Conservation (phyloP, 2,113 vertebrate species). For the Syngnathoides biaculeatus region DNA sequence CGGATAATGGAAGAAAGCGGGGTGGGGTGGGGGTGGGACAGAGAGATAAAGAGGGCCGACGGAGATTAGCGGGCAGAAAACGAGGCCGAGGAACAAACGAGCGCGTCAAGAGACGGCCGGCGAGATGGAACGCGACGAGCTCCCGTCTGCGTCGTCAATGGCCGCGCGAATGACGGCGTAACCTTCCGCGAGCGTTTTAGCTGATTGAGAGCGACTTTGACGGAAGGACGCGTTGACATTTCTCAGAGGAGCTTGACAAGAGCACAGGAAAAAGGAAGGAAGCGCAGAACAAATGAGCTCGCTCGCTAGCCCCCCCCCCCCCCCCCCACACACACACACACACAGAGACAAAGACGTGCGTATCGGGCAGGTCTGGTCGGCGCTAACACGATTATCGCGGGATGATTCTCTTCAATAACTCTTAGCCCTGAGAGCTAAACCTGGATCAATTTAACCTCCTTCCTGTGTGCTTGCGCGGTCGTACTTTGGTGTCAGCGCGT, state of each 20-base stretch:
- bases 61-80: slow-evolving; percentile 58
- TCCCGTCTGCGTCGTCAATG: slow-evolving; percentile 52
- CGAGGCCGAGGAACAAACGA: slow-evolving; percentile 56
- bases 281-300: slow-evolving; percentile 58
- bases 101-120: slow-evolving; percentile 63
- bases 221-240: slow-evolving; percentile 71
- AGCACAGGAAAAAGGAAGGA: slow-evolving; percentile 60
- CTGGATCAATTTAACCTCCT: slow-evolving; percentile 76
- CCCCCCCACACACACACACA: slow-evolving; percentile 8
- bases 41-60: slow-evolving; percentile 51
- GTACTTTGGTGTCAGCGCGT: slow-evolving; percentile 17
- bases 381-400: slow-evolving; percentile 76
- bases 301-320: too few relatives aligned
- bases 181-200: slow-evolving; percentile 63
- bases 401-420: slow-evolving; percentile 80
- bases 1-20: slow-evolving; percentile 19
- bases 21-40: slow-evolving; percentile 28
- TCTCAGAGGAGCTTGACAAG: slow-evolving; percentile 64
- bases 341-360: slow-evolving; percentile 33
- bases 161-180: slow-evolving; percentile 67
- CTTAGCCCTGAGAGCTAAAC: slow-evolving; percentile 78
- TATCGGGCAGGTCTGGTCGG: slow-evolving; percentile 70
- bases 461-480: slow-evolving; percentile 56
- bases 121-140: slow-evolving; percentile 67
- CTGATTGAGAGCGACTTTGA: slow-evolving; percentile 70